Evolutionary conservation across 2,888 invertebrate species (phyloP), one percentile per base, ranked within the genome.

Genomic region (Dynastes hyllus): DNA sequence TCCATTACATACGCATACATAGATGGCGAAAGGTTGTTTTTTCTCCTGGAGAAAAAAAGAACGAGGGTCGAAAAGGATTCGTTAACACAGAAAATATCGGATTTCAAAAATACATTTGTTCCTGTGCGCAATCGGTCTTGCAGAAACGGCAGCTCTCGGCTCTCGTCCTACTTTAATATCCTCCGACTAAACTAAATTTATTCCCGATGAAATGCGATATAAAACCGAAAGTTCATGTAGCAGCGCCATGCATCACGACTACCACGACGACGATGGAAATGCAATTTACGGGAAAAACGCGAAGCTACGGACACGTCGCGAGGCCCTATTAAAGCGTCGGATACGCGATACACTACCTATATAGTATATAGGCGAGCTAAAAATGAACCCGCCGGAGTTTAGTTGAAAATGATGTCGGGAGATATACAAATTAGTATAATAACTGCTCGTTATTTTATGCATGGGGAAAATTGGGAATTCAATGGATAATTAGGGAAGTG

Each of bases 151-250:
- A n/a, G 55, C 55, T 58, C 55, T 45, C 8, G 55, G 8, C 22
- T 58, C 55, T 58, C 55, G 55, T 58, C 22, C 55, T 58, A 58
- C 55, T 58, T 58, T 58, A 58, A 58, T 22, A 16, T 58, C 55
- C 55, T 58, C 16, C 55, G 22, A 58, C 55, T 37, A 37, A 22
- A 58, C 55, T 22, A 9, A 58, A 58, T 58, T 58, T 58, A 58
- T 58, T 58, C 22, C n/a, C 55, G 55, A 58, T 58, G 55, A 58
- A 58, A 58, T 22, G 55, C 55, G 55, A 58, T 58, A 58, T 58
- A 58, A 58, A 58, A 58, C 55, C 55, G 55, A 58, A 58, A 58
- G 55, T 58, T 58, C 55, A 58, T 58, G 55, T 58, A 58, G 55
- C 55, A 58, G 55, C 55, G 55, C 55, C 55, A 58, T 58, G 22